A percentile compares a stretch with the other conserved stretches of the same genome.
Conservation (phyloP, 2,797 vertebrate genomes). For the Staurois parvus region DNA sequence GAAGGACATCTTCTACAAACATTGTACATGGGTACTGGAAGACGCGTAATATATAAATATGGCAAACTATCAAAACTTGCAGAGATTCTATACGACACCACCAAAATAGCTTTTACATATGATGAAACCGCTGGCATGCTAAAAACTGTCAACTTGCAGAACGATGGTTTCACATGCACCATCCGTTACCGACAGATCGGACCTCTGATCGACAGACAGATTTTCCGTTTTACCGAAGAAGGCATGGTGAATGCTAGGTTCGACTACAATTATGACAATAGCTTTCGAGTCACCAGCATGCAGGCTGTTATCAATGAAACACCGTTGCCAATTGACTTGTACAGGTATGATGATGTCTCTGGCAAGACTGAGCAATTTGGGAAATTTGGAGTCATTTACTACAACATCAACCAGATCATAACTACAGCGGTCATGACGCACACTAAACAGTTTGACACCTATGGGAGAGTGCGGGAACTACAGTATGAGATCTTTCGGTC, state of each 20-base stretch:
- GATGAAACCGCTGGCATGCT: constrained; percentile 95
- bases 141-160: constrained; percentile 95
- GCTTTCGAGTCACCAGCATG: constrained; percentile 98
- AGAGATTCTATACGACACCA: constrained; percentile 94
- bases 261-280: constrained; percentile 99
- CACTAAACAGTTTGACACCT: constrained; percentile 98
- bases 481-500: constrained; percentile 99
- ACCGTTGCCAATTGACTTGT: constrained; percentile 94
- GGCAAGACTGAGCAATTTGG: constrained; percentile 98
- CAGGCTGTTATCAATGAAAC: constrained; percentile 98
- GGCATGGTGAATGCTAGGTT: constrained; percentile 98
- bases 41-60: constrained; percentile 93
- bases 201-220: constrained; percentile 95
- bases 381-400: constrained; percentile 98
- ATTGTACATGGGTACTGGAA: constrained; percentile 91
- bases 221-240: constrained; percentile 97
- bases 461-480: constrained; percentile 95
- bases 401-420: constrained; percentile 98
- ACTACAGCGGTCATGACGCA: constrained; percentile 98
- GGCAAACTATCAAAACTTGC: constrained; percentile 92
- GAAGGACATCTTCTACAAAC: constrained; percentile 91
- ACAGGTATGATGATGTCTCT: constrained; percentile 95
- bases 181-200: constrained; percentile 97
- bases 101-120: constrained; percentile 91
- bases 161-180: constrained; percentile 94